Evolutionary conservation across 2,888 invertebrate genomes (phyloP).

Genomic region (Cryptus viduatorius): DNA sequence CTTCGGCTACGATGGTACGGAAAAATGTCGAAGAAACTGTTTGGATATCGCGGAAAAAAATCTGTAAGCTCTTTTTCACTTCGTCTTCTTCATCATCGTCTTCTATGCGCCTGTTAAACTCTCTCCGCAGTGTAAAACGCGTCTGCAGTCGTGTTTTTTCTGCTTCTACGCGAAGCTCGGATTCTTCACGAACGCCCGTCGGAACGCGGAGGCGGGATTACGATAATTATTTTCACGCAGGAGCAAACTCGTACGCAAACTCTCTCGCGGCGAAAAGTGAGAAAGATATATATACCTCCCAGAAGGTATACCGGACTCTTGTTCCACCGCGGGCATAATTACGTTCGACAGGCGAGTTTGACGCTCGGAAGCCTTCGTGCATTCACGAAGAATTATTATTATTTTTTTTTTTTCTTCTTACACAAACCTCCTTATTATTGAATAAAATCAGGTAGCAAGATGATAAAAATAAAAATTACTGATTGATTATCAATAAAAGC

Average conservation of each 20-base stretch:
- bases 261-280: slow-evolving; percentile 45
- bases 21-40: neutral
- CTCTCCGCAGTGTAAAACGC: neutral
- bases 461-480: neutral
- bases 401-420: neutral
- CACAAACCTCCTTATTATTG: neutral
- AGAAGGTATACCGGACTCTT: slow-evolving; percentile 45
- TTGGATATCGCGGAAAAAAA: neutral
- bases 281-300: slow-evolving; percentile 72
- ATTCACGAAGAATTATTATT: neutral
- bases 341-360: slow-evolving; percentile 71
- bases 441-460: neutral
- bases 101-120: neutral
- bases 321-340: slow-evolving; percentile 68
- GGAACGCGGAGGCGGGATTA: slow-evolving; percentile 61
- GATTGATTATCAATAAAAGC: neutral
- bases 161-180: slow-evolving; percentile 2
- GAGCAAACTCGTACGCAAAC: slow-evolving; percentile 50
- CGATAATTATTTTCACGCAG: slow-evolving; percentile 77
- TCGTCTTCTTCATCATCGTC: neutral
- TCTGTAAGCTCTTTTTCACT: neutral
- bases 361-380: slow-evolving; percentile 43
- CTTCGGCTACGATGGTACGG: neutral
- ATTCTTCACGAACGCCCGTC: neutral
- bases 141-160: neutral